Conservation (phyloP, 2,888 invertebrate genomes). For the Hedychridium roseum region DNA sequence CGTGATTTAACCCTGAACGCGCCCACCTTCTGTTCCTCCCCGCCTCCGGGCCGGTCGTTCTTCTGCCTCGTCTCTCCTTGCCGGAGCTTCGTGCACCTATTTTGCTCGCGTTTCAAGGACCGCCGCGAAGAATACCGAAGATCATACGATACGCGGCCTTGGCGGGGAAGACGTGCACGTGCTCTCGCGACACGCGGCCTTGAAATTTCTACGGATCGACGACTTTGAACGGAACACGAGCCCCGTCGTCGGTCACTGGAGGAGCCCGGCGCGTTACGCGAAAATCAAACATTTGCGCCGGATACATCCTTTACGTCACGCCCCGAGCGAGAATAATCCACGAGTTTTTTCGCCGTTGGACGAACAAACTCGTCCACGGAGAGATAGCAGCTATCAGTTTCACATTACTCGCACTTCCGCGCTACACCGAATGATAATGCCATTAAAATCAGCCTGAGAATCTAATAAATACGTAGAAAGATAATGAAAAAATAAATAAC, state of each 20-base stretch:
- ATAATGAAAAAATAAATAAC: no score
- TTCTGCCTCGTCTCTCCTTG: background rate
- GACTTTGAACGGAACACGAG: conserved; percentile 9
- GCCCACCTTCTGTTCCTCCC: background rate
- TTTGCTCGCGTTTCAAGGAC: conserved; percentile 21
- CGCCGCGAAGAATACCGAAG: conserved; percentile 19
- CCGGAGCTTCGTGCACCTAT: background rate
- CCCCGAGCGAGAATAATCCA: no score
- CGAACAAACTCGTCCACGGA: no score
- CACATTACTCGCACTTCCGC: no score
- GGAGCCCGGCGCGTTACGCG: conserved; percentile 5
- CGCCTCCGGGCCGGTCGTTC: background rate
- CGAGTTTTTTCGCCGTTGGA: no score
- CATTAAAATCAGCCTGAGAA: no score
- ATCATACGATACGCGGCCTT: conserved; percentile 24
- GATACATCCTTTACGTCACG: no score
- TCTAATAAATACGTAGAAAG: no score
- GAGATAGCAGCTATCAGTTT: no score
- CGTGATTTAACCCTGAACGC: no score
- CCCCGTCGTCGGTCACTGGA: conserved; percentile 9
- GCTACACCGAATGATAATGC: no score
- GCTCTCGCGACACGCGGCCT: conserved; percentile 19
- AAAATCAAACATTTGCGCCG: no score
- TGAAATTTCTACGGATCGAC: conserved; percentile 31
- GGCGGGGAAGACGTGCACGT: conserved; percentile 26